These are phyloP conservation scores for Microctonus aethiopoides DNA, from an alignment of 2,888 invertebrate genomes.

Conservation along the genomic window DNA sequence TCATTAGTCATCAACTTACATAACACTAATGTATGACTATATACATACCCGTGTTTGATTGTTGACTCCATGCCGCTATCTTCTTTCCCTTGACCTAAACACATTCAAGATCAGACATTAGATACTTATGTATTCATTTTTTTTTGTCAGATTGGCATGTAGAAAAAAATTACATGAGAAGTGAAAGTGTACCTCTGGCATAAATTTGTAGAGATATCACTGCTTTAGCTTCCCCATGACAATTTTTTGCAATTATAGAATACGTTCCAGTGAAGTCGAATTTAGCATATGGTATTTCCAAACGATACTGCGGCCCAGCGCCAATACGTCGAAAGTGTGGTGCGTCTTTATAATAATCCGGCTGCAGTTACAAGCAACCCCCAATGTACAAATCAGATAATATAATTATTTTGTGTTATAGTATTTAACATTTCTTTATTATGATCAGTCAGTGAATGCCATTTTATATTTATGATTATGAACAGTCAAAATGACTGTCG, in stretches of 20 bases:
- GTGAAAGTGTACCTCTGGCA: conserved; percentile 76
- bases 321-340: conserved; percentile 82
- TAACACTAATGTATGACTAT: conserved; percentile 3
- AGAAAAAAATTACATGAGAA: not conserved
- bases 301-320: conserved; percentile 82
- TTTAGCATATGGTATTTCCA: conserved; percentile 88
- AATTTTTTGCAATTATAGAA: conserved; percentile 84
- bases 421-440: not conserved
- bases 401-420: not conserved
- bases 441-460: not conserved
- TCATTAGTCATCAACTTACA: conserved; percentile 32
- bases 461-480: not conserved
- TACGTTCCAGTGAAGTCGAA: conserved; percentile 89
- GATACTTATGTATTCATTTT: not conserved
- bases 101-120: conserved; percentile 13
- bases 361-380: conserved; percentile 70
- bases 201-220: conserved; percentile 88
- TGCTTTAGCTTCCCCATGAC: conserved; percentile 86
- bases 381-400: not conserved
- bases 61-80: conserved; percentile 62
- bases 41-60: conserved; percentile 29
- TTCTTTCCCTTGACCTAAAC: conserved; percentile 64
- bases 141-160: not conserved
- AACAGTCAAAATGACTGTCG: conserved; percentile 6
- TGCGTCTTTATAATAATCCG: conserved; percentile 89